Conservation (phyloP, 2,113 vertebrate species). For the Cyprinodon tularosa region DNA sequence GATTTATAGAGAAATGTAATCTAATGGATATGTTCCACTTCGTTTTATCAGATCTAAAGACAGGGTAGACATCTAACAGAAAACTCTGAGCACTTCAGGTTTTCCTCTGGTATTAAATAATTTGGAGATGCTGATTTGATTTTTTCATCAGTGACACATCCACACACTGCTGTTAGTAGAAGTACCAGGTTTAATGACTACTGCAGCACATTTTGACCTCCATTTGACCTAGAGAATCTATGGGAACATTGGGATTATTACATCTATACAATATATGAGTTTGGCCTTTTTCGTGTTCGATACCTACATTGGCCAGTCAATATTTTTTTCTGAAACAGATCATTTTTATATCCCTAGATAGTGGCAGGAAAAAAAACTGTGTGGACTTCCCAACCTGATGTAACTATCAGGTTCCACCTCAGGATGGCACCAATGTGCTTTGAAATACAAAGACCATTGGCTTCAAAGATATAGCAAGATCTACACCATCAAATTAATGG, state of each 20-base stretch:
- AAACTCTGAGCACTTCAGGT: not conserved
- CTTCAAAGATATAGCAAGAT: slow-evolving; percentile 35
- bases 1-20: too few species aligned
- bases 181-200: not conserved
- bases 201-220: too few species aligned
- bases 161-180: not conserved
- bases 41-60: too few species aligned
- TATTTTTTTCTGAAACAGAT: not conserved
- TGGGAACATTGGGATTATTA: not conserved
- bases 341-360: not conserved
- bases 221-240: too few species aligned
- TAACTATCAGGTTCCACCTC: slow-evolving; percentile 44
- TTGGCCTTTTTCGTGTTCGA: not conserved
- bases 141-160: too few species aligned
- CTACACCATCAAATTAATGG: slow-evolving; percentile 51
- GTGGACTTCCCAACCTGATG: not conserved
- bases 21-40: too few species aligned
- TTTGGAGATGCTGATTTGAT: too few species aligned
- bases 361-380: not conserved
- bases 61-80: not conserved
- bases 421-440: slow-evolving; percentile 70
- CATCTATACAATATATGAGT: not conserved
- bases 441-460: slow-evolving; percentile 29
- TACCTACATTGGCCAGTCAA: not conserved
- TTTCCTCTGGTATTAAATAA: not conserved